Conservation (phyloP, 1,140 invertebrate genomes). For the Diachasmimorpha longicaudata region DNA sequence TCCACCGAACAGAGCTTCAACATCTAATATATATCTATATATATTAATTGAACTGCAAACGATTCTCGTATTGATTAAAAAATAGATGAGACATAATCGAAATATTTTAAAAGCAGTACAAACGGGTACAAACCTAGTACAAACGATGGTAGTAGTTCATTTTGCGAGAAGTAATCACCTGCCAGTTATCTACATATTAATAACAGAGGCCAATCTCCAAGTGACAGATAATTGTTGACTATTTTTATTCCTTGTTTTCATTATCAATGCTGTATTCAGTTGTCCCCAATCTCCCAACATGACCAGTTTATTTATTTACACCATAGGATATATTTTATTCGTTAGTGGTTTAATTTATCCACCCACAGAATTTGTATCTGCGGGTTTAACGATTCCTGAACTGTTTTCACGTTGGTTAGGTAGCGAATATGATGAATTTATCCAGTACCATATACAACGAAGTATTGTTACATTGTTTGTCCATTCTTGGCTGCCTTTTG, state of each 20-base stretch:
- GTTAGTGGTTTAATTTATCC: slow-evolving; percentile 69
- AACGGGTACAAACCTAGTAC: too few relatives aligned
- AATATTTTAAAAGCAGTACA: too few relatives aligned
- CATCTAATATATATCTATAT: too few relatives aligned
- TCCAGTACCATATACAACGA: slow-evolving; percentile 75
- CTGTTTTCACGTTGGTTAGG: slow-evolving; percentile 71
- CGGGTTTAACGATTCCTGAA: slow-evolving; percentile 75
- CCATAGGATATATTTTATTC: slow-evolving; percentile 16
- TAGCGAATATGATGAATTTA: slow-evolving; percentile 72
- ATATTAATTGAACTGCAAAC: too few relatives aligned
- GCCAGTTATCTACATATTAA: too few relatives aligned
- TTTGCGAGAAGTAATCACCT: too few relatives aligned
- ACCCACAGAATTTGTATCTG: slow-evolving; percentile 75
- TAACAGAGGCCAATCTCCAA: not conserved
- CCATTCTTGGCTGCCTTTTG: slow-evolving; percentile 73
- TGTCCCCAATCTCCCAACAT: not conserved
- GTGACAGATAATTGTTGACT: not conserved
- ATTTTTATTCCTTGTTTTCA: not conserved
- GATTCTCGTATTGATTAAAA: too few relatives aligned
- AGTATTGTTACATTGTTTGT: slow-evolving; percentile 70
- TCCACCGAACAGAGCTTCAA: too few relatives aligned
- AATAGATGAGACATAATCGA: too few relatives aligned
- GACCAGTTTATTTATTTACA: slow-evolving; percentile 9
- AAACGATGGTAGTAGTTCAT: too few relatives aligned
- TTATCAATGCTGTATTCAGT: not conserved